Evolutionary conservation across 2,113 vertebrate genomes (phyloP).

Genomic region (Octodon degus): DNA sequence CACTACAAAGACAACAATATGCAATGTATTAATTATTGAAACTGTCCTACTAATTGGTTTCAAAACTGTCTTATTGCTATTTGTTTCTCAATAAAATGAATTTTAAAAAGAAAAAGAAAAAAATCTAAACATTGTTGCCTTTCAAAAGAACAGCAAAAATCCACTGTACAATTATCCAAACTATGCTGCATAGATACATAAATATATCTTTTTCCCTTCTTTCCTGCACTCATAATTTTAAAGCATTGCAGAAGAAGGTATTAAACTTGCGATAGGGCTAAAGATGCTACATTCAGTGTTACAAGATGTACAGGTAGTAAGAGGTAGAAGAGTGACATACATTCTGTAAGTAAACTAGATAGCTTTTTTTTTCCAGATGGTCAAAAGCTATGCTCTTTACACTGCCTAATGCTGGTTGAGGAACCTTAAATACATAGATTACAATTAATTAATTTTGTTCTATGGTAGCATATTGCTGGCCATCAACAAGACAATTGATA

Average conservation of each 20-base stretch:
- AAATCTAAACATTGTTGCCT: no score
- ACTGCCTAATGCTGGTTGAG: neutral
- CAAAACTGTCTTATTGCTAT: no score
- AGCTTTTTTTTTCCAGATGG: neutral
- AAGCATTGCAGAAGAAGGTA: neutral
- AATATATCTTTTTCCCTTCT: no score
- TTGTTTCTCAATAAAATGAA: no score
- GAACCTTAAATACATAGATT: neutral
- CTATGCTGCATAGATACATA: no score
- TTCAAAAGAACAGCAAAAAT: no score
- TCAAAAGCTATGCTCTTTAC: neutral
- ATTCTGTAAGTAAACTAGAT: neutral
- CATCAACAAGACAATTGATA: neutral
- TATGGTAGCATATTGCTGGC: neutral
- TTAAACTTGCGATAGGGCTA: neutral
- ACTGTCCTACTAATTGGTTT: no score
- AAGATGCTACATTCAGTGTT: neutral
- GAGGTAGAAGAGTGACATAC: neutral
- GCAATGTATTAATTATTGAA: no score
- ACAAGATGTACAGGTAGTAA: neutral
- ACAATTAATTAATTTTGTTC: neutral
- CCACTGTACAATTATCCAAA: no score
- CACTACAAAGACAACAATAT: no score
- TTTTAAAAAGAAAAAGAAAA: no score
- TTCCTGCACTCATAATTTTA: neutral